Conservation (phyloP, 2,797 vertebrate species). For the Nannoperca australis region DNA sequence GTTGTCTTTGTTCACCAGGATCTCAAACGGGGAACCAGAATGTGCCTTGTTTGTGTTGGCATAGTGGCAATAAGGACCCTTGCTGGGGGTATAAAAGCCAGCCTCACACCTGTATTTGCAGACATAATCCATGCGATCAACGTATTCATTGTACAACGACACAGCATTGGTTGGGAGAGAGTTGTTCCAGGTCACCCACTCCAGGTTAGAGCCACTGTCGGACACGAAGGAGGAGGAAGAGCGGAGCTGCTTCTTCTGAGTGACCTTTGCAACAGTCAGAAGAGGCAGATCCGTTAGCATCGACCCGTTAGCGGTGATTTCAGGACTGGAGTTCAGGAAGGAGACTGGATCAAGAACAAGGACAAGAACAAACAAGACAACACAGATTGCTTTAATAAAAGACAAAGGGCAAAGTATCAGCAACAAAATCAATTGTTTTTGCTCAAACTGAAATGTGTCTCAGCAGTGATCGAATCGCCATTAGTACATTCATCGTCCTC, state of each 20-base stretch:
- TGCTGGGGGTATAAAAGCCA: conserved; percentile 67
- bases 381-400: neutral
- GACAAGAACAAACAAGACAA: neutral
- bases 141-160: conserved; percentile 61
- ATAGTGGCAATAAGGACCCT: conserved; percentile 67
- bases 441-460: no score
- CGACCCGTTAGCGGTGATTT: neutral
- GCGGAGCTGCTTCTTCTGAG: neutral
- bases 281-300: neutral
- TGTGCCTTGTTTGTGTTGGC: conserved; percentile 49
- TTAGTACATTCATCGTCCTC: no score
- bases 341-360: neutral
- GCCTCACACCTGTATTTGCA: conserved; percentile 66
- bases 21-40: conserved; percentile 50
- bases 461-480: no score
- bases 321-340: neutral
- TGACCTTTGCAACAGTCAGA: no score
- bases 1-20: conserved; percentile 70
- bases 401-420: no score
- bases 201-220: conserved; percentile 49
- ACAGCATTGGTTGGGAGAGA: conserved; percentile 62
- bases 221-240: neutral
- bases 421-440: no score
- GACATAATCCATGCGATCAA: conserved; percentile 65
- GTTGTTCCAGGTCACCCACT: conserved; percentile 64